These are phyloP conservation scores for Ceramica pisi DNA, from an alignment of 2,888 invertebrate genomes.

Conservation along the genomic window DNA sequence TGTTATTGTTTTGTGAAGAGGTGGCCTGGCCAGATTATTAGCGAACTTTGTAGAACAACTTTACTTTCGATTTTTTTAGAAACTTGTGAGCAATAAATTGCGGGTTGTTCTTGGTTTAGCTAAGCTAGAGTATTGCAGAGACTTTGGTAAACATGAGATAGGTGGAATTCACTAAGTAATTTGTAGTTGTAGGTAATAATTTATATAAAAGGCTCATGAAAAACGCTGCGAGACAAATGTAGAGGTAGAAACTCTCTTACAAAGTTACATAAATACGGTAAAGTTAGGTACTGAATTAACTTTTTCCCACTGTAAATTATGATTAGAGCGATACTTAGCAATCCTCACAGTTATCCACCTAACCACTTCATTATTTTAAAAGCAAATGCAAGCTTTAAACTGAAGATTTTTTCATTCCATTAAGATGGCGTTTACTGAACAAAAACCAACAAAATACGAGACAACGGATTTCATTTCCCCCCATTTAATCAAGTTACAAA, in stretches of 20 bases:
- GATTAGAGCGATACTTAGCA: not conserved
- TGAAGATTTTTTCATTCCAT: conserved; percentile 67
- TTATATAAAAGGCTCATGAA: no score
- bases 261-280: not conserved
- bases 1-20: conserved; percentile 4
- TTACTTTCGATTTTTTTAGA: conserved; percentile 18
- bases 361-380: conserved; percentile 49
- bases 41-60: not conserved
- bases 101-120: not conserved
- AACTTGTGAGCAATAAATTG: conserved; percentile 18
- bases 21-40: conserved; percentile 13
- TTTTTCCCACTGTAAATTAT: not conserved
- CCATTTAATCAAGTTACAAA: conserved; percentile 70
- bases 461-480: conserved; percentile 81
- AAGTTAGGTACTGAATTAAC: not conserved
- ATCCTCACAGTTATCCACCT: conserved; percentile 5
- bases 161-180: not conserved
- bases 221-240: no score
- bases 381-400: conserved; percentile 53
- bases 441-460: conserved; percentile 74
- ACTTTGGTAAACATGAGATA: not conserved
- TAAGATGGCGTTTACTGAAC: conserved; percentile 67
- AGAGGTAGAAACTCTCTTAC: no score
- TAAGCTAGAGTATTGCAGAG: not conserved
- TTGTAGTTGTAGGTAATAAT: not conserved